phyloP scores from a whole-genome alignment of 2,113 vertebrate species.

The Cisticola juncidis region DNA sequence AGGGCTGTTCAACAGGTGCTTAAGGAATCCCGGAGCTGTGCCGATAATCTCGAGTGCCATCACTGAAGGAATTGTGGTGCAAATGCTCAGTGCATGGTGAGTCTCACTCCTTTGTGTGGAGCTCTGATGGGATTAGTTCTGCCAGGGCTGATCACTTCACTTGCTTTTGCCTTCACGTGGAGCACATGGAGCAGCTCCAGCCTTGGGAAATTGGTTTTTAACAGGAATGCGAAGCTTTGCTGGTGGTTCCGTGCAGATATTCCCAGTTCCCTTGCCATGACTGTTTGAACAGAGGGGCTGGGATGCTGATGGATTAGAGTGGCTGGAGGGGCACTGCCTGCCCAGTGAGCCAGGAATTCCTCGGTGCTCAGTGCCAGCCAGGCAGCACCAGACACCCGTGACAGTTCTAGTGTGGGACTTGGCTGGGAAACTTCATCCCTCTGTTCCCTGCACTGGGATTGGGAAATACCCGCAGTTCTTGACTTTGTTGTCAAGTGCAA shows the following conservation, averaged over 20 bases:
- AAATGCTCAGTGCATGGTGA: background rate
- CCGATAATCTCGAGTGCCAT: background rate
- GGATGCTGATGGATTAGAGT: background rate
- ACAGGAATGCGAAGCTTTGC: background rate
- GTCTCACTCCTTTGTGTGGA: background rate
- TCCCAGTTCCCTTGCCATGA: background rate
- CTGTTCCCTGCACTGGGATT: background rate
- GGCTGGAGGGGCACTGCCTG: background rate
- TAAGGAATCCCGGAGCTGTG: background rate
- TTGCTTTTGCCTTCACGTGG: background rate
- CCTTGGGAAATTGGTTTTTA: background rate
- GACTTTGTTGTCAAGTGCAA: background rate
- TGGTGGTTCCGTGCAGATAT: rapidly evolving
- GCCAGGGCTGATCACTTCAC: background rate
- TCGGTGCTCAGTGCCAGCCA: background rate
- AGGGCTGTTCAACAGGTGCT: background rate
- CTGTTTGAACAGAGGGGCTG: background rate
- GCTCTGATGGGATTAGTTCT: background rate
- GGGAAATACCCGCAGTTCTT: background rate
- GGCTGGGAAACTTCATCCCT: background rate
- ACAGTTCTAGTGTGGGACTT: background rate
- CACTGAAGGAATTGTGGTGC: background rate
- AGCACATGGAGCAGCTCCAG: background rate
- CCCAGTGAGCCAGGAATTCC: background rate
- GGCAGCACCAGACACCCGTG: background rate